Base-by-base conservation (phyloP, 2,888 invertebrate genomes). In the Caenorhabditis sp. region DNA sequence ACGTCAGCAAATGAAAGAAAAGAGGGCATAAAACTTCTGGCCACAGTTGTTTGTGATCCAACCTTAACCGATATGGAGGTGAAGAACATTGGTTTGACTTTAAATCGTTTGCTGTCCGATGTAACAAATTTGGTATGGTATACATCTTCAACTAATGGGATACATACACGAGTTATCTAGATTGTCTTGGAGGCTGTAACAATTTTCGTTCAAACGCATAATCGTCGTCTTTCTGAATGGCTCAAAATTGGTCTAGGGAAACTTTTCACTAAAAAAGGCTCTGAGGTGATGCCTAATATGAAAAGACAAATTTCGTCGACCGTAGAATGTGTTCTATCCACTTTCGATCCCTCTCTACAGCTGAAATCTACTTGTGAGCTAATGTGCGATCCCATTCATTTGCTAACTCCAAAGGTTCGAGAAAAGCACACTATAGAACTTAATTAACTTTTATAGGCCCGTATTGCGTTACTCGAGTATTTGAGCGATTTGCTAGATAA, bases 381-480 rank as follows among this genome's bases (percentile, higher is more conserved):
- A 11, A 72, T 77, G 61, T 77, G 71, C 20, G 82, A 82, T 62
- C 82, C 82, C 1, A 70, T 78, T 4, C 47, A 61, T 24, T 56
- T 77, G 26, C n/a, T 82, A 20, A 22, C 71, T 11, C 82, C 82
- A n/a, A 82, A 82, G 24, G 71, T 53, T 4, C 11, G 6, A 13
- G 6, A 11, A 13, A 13, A 13, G 6, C 13, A 11, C 2, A 11
- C 6, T 2, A 11, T 40, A 13, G 6, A 13, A 13, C 13, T 40
- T 40, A 40, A 6, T 40, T 6, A 8, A 40, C 40, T 13, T 11
- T 40, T 13, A 4, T 32, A 64, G 64, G 58, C 70, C 3, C 65
- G 77, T 8, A 44, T 71, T n/a, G 77, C 56, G 3, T 28, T 77
- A n/a, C 35, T 82, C 1, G 77, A 82, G 15, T 82, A 82, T 55